Percentiles rank a stretch among this genome's conserved stretches.
These are phyloP conservation scores for Habroteleia sp. DNA, from an alignment of 2,888 invertebrate genomes.

Conservation along the genomic window DNA sequence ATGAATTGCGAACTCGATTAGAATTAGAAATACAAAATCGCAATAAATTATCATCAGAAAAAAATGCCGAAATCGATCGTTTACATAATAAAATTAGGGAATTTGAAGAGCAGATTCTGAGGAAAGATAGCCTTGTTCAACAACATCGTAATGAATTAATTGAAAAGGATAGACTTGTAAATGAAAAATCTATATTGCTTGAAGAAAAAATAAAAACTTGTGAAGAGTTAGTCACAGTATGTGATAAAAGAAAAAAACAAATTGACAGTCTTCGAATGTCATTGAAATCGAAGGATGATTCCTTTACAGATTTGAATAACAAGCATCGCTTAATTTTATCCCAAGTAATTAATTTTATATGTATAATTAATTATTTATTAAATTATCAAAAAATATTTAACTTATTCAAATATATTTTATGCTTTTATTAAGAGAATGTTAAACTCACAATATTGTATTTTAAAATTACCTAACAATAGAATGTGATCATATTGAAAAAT, in stretches of 20 bases:
- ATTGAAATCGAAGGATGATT: slow-evolving; percentile 80
- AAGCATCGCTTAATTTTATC: slow-evolving; percentile 77
- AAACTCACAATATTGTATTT: no score
- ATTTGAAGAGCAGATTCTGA: slow-evolving; percentile 76
- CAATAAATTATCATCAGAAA: slow-evolving; percentile 71
- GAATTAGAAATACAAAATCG: slow-evolving; percentile 71
- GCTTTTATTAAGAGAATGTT: no score
- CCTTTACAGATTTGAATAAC: slow-evolving; percentile 81
- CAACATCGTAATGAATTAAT: slow-evolving; percentile 73
- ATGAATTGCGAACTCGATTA: slow-evolving; percentile 73
- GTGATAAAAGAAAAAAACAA: slow-evolving; percentile 81
- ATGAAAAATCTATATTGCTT: slow-evolving; percentile 72
- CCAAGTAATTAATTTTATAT: no score
- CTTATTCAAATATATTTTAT: no score
- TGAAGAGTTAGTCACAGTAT: slow-evolving; percentile 73
- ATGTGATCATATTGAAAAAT: no score
- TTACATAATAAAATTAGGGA: slow-evolving; percentile 73
- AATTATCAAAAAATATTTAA: no score
- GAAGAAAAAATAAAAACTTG: slow-evolving; percentile 74
- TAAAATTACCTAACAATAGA: no score
- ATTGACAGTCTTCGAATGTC: slow-evolving; percentile 80
- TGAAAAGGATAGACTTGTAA: slow-evolving; percentile 74
- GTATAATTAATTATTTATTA: no score
- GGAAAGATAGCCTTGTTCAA: slow-evolving; percentile 75
- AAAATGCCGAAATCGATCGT: slow-evolving; percentile 70